Conservation (phyloP, 92 coral and sea anemone genomes). For the Palythoa grandis region DNA sequence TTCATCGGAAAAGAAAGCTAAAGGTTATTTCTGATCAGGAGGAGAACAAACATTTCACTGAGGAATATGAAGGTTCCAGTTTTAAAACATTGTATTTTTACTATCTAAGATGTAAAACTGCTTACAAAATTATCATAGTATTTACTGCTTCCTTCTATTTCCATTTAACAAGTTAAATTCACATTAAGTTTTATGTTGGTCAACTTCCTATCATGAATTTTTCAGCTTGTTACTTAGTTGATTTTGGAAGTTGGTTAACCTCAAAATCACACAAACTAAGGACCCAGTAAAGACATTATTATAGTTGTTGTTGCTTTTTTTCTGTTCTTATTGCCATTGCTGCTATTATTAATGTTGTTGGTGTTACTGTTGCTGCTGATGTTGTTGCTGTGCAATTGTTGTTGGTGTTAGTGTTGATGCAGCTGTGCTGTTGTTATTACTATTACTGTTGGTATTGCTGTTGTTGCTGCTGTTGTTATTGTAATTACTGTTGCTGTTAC, state of each 20-base stretch:
- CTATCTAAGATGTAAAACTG: too few relatives aligned
- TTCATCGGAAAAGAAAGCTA: slow-evolving; percentile 15
- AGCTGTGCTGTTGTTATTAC: too few relatives aligned
- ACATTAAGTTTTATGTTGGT: too few relatives aligned
- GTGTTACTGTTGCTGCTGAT: too few relatives aligned
- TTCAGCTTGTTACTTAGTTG: neutral
- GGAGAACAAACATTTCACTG: slow-evolving; percentile 6
- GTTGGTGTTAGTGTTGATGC: too few relatives aligned
- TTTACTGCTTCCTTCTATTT: neutral
- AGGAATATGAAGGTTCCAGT: slow-evolving; percentile 52
- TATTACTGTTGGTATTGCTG: too few relatives aligned
- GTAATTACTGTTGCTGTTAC: too few relatives aligned
- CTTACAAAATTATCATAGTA: neutral
- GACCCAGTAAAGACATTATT: neutral
- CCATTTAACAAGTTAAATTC: neutral
- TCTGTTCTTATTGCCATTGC: too few relatives aligned
- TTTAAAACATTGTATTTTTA: neutral
- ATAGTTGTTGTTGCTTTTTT: too few relatives aligned
- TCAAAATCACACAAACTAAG: too few relatives aligned
- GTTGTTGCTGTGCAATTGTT: too few relatives aligned
- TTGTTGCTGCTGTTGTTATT: too few relatives aligned
- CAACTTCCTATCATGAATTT: neutral
- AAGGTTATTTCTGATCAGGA: slow-evolving; percentile 7
- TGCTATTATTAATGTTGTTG: neutral
- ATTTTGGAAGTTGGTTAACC: neutral